Percentiles rank a stretch among this genome's conserved stretches.
Evolutionary conservation across 2,888 invertebrate genomes (phyloP).

Genomic region (Nymphalis c-album): DNA sequence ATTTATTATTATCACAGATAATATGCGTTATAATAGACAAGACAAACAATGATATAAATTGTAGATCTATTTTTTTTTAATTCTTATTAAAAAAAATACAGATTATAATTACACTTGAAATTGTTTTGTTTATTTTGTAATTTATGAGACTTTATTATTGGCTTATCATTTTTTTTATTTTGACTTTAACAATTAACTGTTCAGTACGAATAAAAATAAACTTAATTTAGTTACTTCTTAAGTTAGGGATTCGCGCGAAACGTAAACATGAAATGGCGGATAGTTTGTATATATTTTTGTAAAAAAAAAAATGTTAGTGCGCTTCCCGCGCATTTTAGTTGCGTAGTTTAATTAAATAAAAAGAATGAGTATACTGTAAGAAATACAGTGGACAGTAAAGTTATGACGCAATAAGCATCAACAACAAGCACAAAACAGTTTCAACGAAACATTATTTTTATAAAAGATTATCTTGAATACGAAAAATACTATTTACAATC

Average conservation of each 20-base stretch:
- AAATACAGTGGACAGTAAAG: constrained; percentile 21
- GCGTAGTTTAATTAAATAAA: constrained; percentile 34
- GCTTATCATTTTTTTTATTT: constrained; percentile 8
- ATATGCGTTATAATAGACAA: not conserved
- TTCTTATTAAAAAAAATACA: not conserved
- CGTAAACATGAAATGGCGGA: constrained; percentile 38
- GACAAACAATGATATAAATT: not conserved
- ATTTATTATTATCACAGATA: constrained; percentile 3
- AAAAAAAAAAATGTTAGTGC: constrained; percentile 36
- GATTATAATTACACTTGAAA: not conserved
- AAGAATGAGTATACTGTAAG: constrained; percentile 20
- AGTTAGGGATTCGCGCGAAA: constrained; percentile 44
- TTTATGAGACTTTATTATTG: not conserved
- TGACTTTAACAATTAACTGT: not conserved
- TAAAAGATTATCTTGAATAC: constrained; percentile 6
- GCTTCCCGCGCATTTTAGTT: constrained; percentile 43
- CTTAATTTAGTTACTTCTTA: constrained; percentile 46
- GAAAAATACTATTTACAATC: constrained; percentile 2
- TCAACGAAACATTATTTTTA: constrained; percentile 6
- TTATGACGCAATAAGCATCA: constrained; percentile 6
- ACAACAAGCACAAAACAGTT: constrained; percentile 14
- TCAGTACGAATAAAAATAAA: constrained; percentile 27
- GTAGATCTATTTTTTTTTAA: not conserved
- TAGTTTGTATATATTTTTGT: constrained; percentile 35
- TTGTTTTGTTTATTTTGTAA: not conserved